phyloP scores from a whole-genome alignment of 2,888 invertebrate genomes.

The Rhopalosiphum nymphaeae region DNA sequence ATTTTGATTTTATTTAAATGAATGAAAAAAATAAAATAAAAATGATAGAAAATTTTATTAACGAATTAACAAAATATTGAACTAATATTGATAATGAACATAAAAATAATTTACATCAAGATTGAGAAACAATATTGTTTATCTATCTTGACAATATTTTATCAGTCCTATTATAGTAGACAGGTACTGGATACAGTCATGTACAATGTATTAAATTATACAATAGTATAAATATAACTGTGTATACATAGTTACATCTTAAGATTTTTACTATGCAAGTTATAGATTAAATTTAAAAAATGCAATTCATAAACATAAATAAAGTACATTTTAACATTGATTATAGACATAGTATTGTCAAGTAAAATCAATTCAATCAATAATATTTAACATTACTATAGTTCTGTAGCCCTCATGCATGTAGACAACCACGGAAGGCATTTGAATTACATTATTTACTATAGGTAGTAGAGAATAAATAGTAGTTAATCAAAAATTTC shows the following conservation, averaged over 20 bases:
- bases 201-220: conserved; percentile 7
- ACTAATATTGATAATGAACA: background rate
- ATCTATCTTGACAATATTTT: background rate
- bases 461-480: background rate
- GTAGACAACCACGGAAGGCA: background rate
- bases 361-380: background rate
- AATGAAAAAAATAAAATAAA: background rate
- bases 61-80: conserved; percentile 17
- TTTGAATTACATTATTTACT: background rate
- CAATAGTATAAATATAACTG: background rate
- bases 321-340: background rate
- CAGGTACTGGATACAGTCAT: conserved; percentile 6
- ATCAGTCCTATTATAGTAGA: background rate
- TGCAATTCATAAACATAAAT: background rate
- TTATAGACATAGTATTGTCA: background rate
- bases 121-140: conserved; percentile 5
- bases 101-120: background rate
- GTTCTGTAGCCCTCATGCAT: background rate
- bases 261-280: background rate
- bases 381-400: background rate
- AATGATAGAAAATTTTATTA: background rate
- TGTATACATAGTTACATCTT: background rate
- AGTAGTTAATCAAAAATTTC: background rate
- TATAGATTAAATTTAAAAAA: background rate
- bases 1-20: background rate